These are phyloP conservation scores for Zeugodacus cucurbitae DNA, from an alignment of 1,140 invertebrate species.

Conservation along the genomic window DNA sequence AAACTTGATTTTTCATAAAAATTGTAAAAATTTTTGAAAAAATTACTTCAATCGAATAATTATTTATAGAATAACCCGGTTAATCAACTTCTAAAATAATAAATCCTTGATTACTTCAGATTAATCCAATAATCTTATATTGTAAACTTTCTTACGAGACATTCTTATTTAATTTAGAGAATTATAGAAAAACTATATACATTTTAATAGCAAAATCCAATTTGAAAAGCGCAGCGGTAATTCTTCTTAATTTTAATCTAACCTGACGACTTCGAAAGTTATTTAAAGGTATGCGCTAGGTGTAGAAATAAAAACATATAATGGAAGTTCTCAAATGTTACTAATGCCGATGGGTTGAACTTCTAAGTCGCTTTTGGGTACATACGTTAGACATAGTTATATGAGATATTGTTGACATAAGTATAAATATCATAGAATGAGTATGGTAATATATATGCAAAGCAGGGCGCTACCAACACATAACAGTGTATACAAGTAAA, in stretches of 20 bases:
- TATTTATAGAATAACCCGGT: too few relatives aligned
- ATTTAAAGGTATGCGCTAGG: not conserved
- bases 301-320: not conserved
- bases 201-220: not conserved
- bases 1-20: too few relatives aligned
- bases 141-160: too few relatives aligned
- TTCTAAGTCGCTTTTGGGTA: constrained; percentile 9
- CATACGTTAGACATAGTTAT: not conserved
- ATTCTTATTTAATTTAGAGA: too few relatives aligned
- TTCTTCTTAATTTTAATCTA: not conserved
- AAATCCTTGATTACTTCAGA: too few relatives aligned
- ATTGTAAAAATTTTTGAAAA: too few relatives aligned
- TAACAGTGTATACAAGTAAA: too few relatives aligned
- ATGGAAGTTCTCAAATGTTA: not conserved
- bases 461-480: too few relatives aligned
- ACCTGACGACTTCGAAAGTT: not conserved
- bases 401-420: not conserved
- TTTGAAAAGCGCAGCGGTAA: not conserved
- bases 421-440: not conserved
- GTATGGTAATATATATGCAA: not conserved
- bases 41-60: too few relatives aligned
- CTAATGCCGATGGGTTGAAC: not conserved
- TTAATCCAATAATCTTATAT: too few relatives aligned
- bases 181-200: too few relatives aligned
- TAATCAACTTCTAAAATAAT: too few relatives aligned